These are phyloP conservation scores for Apotomis turbidana DNA, from an alignment of 2,888 invertebrate genomes.

Conservation along the genomic window DNA sequence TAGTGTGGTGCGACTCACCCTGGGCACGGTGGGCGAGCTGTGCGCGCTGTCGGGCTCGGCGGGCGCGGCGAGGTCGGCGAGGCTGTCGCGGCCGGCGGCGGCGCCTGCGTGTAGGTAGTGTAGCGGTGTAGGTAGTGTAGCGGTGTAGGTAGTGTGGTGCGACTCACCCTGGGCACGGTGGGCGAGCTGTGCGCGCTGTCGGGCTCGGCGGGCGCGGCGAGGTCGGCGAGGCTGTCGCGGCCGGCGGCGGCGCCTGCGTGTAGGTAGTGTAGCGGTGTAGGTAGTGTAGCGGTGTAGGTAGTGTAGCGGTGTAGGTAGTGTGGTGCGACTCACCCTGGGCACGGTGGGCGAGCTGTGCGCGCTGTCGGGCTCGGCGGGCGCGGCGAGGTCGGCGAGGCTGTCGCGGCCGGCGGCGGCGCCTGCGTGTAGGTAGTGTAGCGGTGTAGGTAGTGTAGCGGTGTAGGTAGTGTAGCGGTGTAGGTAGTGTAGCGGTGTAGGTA, in stretches of 20 bases:
- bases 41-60: constrained; percentile 94
- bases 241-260: constrained; percentile 76
- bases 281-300: too few relatives aligned
- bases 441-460: too few relatives aligned
- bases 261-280: too few relatives aligned
- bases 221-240: constrained; percentile 88
- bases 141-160: too few relatives aligned
- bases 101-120: constrained; percentile 67
- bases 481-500: too few relatives aligned
- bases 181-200: constrained; percentile 97
- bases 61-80: constrained; percentile 88
- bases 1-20: too few relatives aligned
- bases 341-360: constrained; percentile 95
- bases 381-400: constrained; percentile 89
- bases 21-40: constrained; percentile 92
- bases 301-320: too few relatives aligned
- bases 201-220: constrained; percentile 88
- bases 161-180: constrained; percentile 75
- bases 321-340: background rate
- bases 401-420: constrained; percentile 83
- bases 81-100: constrained; percentile 84
- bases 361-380: constrained; percentile 92
- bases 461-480: too few relatives aligned
- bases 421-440: constrained; percentile 45
- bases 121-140: too few relatives aligned